phyloP scores from a whole-genome alignment of 2,888 invertebrate genomes.

The Muschampia plurimacula region DNA sequence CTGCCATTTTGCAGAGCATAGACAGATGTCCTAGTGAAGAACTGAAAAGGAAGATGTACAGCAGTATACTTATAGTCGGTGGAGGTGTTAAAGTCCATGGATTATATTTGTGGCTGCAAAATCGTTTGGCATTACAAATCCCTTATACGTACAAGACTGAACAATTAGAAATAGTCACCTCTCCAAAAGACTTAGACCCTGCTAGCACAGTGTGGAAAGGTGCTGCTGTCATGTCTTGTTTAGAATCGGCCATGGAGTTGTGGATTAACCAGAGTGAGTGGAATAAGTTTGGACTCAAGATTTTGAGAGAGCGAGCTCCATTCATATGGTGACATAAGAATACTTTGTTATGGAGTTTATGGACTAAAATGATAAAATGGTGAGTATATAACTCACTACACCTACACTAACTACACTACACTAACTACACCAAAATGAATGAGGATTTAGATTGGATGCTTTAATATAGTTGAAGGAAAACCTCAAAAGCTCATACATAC shows the following conservation, averaged over 20 bases:
- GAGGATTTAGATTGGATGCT: too few species aligned
- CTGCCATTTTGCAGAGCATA: constrained; percentile 96
- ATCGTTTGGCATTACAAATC: constrained; percentile 93
- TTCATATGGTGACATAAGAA: constrained; percentile 90
- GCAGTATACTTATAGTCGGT: constrained; percentile 95
- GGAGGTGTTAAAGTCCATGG: constrained; percentile 95
- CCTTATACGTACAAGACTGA: constrained; percentile 92
- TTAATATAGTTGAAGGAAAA: too few species aligned
- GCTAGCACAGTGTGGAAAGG: constrained; percentile 97
- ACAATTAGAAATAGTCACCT: constrained; percentile 95
- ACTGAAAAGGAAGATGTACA: constrained; percentile 96
- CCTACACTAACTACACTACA: too few species aligned
- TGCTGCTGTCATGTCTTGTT: constrained; percentile 95
- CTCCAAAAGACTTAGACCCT: constrained; percentile 96
- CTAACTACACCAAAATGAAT: too few species aligned
- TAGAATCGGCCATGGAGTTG: constrained; percentile 96
- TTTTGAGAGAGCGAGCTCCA: constrained; percentile 95
- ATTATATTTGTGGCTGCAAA: constrained; percentile 94
- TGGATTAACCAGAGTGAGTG: constrained; percentile 96
- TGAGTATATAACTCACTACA: too few species aligned
- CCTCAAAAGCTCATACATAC: too few species aligned
- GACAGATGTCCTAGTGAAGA: constrained; percentile 96
- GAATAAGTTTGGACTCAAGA: constrained; percentile 93
- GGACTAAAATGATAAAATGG: not conserved
- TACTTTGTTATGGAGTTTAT: not conserved